Evolutionary conservation across 2,797 vertebrate species (phyloP).

Genomic region (Poecilia wingei): DNA sequence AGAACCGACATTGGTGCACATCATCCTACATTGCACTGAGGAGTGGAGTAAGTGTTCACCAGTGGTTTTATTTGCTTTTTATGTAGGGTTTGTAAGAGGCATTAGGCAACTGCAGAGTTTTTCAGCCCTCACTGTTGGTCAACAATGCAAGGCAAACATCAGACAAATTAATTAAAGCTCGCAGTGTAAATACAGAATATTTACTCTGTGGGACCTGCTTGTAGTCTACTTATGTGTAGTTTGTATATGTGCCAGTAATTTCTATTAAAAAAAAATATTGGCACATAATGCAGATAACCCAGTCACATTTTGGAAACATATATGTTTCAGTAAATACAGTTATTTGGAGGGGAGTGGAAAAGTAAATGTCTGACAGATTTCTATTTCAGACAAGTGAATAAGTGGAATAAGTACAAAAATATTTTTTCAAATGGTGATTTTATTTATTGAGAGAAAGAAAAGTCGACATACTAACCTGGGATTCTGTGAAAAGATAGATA

Average conservation of each 20-base stretch:
- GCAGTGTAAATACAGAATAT: conserved; percentile 13
- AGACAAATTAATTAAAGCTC: conserved; percentile 22
- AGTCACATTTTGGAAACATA: not conserved
- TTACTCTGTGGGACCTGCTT: conserved; percentile 12
- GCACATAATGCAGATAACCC: not conserved
- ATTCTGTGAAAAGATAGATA: not conserved
- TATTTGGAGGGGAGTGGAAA: not conserved
- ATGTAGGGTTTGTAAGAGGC: conserved; percentile 41
- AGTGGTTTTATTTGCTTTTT: conserved; percentile 42
- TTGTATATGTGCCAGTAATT: not conserved
- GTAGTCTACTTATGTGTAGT: not conserved
- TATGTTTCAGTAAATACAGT: not conserved
- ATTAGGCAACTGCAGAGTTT: conserved; percentile 45
- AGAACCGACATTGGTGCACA: conserved; percentile 45
- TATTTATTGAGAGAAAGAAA: not conserved
- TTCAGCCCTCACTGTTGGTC: conserved; percentile 33
- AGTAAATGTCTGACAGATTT: not conserved
- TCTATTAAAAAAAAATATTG: not conserved
- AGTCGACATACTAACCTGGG: not conserved
- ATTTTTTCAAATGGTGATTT: not conserved
- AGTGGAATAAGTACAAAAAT: not conserved
- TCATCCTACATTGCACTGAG: conserved; percentile 49
- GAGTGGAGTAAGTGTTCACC: conserved; percentile 65
- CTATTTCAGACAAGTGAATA: not conserved
- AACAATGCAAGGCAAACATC: conserved; percentile 45